Percentiles rank a stretch among this genome's conserved stretches.
These are phyloP conservation scores for Chalcis sispes DNA, from an alignment of 2,888 invertebrate genomes.

Conservation along the genomic window DNA sequence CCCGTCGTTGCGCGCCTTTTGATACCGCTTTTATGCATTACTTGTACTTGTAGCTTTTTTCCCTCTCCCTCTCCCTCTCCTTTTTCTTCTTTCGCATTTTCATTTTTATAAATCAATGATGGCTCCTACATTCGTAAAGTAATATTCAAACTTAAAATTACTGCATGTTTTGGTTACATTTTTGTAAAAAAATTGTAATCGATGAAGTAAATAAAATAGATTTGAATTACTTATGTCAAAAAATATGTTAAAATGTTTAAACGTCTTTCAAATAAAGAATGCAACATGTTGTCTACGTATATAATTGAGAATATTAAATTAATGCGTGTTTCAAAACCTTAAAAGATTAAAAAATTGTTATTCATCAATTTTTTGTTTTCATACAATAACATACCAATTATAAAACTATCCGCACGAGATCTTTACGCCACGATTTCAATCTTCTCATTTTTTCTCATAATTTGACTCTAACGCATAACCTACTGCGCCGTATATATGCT, in stretches of 20 bases:
- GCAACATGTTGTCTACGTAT: too few relatives aligned
- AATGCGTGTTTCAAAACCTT: neutral
- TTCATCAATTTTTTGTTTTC: neutral
- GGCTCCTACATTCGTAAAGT: too few relatives aligned
- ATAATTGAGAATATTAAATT: neutral
- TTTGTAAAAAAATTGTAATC: too few relatives aligned
- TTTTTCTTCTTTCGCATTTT: neutral
- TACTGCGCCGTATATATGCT: conserved; percentile 25
- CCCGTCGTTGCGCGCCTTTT: conserved; percentile 22
- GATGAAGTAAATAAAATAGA: too few relatives aligned
- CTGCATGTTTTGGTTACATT: too few relatives aligned
- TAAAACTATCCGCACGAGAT: neutral
- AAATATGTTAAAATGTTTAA: too few relatives aligned
- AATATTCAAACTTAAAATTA: too few relatives aligned
- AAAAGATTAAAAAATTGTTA: neutral
- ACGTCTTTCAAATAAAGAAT: too few relatives aligned
- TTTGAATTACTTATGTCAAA: too few relatives aligned
- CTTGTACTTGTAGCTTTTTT: conserved; percentile 4
- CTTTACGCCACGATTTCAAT: conserved; percentile 43
- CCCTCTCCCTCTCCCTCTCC: neutral
- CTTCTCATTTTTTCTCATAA: conserved; percentile 38
- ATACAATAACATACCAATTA: too few relatives aligned
- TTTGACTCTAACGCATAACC: conserved; percentile 32
- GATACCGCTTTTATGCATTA: conserved; percentile 29
- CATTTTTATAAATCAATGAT: too few relatives aligned